Evolutionary conservation across 2,113 vertebrate genomes (phyloP).

Genomic region (Diglossa brunneiventris): DNA sequence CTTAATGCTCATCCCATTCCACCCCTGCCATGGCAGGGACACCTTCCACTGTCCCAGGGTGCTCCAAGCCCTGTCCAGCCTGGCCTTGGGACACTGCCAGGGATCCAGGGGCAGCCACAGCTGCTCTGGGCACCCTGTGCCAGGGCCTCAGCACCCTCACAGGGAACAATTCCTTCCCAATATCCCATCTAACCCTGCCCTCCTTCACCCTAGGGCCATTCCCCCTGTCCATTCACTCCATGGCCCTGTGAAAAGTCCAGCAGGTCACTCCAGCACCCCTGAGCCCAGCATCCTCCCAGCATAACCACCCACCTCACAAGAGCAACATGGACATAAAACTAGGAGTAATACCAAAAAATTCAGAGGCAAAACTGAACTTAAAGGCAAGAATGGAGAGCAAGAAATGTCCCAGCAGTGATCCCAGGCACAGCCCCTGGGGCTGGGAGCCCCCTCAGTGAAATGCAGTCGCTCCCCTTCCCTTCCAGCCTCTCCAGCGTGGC

Average conservation of each 20-base stretch:
- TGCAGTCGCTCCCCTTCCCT: background rate
- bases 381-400: background rate
- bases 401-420: background rate
- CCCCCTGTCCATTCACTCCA: background rate
- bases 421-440: background rate
- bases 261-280: accelerated
- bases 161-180: accelerated
- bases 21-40: background rate
- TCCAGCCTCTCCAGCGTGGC: background rate
- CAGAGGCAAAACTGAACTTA: background rate
- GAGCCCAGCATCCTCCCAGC: background rate
- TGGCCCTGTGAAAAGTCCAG: background rate
- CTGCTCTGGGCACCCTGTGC: background rate
- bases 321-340: background rate
- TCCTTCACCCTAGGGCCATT: background rate
- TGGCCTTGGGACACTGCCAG: background rate
- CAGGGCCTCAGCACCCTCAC: accelerated
- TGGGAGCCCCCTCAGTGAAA: background rate
- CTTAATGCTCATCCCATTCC: accelerated
- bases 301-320: background rate
- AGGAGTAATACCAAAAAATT: background rate
- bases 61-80: accelerated
- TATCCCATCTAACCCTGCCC: background rate
- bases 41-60: accelerated
- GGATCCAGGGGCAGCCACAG: background rate